Conservation (phyloP, 2,888 invertebrate species). For the Corythucha ciliata region DNA sequence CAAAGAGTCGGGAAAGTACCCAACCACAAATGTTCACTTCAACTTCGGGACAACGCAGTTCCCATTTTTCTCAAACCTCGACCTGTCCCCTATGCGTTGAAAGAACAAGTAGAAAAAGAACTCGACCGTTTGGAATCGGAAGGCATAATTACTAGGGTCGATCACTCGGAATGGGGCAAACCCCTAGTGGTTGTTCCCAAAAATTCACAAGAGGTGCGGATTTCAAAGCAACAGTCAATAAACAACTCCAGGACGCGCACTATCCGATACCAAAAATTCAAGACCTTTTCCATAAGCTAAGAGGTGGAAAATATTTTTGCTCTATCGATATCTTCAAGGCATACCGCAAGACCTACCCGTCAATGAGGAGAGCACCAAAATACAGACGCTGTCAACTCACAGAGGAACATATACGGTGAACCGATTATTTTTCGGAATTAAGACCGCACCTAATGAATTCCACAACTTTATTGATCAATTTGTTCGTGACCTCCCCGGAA, state of each 20-base stretch:
- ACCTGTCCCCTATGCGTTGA: conserved; percentile 7
- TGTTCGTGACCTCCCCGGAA: conserved; percentile 32
- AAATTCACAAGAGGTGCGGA: conserved; percentile 22
- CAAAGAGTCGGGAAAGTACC: conserved; percentile 9
- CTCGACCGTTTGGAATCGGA: conserved; percentile 13
- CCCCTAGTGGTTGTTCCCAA: conserved; percentile 25
- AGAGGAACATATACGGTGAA: conserved; percentile 37
- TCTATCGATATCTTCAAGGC: conserved; percentile 23
- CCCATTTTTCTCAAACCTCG: conserved; percentile 22
- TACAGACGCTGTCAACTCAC: conserved; percentile 30
- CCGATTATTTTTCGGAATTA: conserved; percentile 36
- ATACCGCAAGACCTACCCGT: conserved; percentile 18
- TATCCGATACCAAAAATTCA: conserved; percentile 21
- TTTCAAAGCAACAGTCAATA: conserved; percentile 26
- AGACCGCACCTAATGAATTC: neutral
- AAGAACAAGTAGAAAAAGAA: conserved; percentile 19
- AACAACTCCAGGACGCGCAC: neutral
- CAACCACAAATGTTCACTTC: conserved; percentile 3
- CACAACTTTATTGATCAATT: conserved; percentile 2
- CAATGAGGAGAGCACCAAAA: conserved; percentile 16
- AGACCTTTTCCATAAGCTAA: conserved; percentile 23
- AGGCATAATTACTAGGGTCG: conserved; percentile 18
- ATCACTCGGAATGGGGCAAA: conserved; percentile 24
- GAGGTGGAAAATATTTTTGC: conserved; percentile 17
- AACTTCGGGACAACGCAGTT: neutral